A percentile compares a stretch with the other conserved stretches of the same genome.
These are phyloP conservation scores for Lissonota sp. DNA, from an alignment of 2,888 invertebrate genomes.

Conservation along the genomic window DNA sequence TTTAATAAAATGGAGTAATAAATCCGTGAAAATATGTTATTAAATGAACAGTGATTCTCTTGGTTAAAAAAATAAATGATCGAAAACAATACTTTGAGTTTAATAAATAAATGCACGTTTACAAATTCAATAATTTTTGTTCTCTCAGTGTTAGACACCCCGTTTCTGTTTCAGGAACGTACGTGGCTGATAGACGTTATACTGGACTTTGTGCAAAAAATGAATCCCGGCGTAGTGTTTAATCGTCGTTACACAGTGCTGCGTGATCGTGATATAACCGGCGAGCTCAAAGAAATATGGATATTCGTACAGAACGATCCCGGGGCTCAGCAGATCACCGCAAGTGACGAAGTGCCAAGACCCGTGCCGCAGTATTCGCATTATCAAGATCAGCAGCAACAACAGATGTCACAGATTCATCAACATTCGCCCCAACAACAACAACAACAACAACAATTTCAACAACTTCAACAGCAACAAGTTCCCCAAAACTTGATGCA, in stretches of 20 bases:
- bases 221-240: slow-evolving; percentile 88
- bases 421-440: slow-evolving; percentile 54
- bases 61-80: neutral
- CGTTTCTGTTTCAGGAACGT: slow-evolving; percentile 85
- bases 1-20: too few relatives aligned
- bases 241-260: slow-evolving; percentile 86
- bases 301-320: slow-evolving; percentile 88
- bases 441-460: slow-evolving; percentile 51
- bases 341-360: slow-evolving; percentile 74
- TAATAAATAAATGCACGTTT: neutral
- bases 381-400: slow-evolving; percentile 64
- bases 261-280: slow-evolving; percentile 89
- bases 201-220: slow-evolving; percentile 90
- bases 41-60: neutral
- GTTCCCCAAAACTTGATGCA: slow-evolving; percentile 59
- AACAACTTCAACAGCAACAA: slow-evolving; percentile 53
- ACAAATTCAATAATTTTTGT: neutral
- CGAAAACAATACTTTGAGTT: too few relatives aligned
- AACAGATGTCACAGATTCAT: slow-evolving; percentile 61
- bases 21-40: too few relatives aligned
- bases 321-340: slow-evolving; percentile 84
- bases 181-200: slow-evolving; percentile 88
- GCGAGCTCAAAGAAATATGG: slow-evolving; percentile 91
- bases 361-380: slow-evolving; percentile 74
- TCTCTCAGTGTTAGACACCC: too few relatives aligned